Evolutionary conservation across 2,888 invertebrate species (phyloP).

Genomic region (Hirtodrosophila alboralis): DNA sequence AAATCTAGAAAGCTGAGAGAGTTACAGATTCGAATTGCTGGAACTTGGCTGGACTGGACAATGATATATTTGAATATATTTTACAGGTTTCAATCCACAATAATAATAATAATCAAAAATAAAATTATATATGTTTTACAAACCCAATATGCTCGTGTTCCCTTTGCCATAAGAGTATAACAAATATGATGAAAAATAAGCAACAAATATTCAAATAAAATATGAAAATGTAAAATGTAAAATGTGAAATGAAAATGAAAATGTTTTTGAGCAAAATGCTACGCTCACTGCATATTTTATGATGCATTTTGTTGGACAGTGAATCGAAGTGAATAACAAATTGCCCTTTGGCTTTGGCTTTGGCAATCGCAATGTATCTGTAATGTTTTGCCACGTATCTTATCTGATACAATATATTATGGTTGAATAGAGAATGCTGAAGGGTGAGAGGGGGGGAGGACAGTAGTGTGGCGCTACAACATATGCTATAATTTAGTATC

Average conservation of each 20-base stretch:
- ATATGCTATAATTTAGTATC: slow-evolving; percentile 72
- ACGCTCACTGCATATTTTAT: slow-evolving; percentile 50
- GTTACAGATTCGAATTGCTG: too few relatives aligned
- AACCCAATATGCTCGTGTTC: neutral
- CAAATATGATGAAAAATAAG: slow-evolving; percentile 2
- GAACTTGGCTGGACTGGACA: too few relatives aligned
- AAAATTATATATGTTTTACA: rapidly evolving
- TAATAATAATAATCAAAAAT: too few relatives aligned
- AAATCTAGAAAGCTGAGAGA: too few relatives aligned
- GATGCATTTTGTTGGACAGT: slow-evolving; percentile 51
- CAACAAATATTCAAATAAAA: slow-evolving; percentile 10
- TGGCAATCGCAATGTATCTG: neutral
- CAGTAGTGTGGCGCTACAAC: slow-evolving; percentile 51
- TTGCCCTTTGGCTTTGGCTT: slow-evolving; percentile 32
- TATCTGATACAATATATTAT: slow-evolving; percentile 48
- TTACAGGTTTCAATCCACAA: too few relatives aligned
- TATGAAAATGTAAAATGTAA: slow-evolving; percentile 21
- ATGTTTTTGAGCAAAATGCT: slow-evolving; percentile 31
- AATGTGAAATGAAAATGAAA: slow-evolving; percentile 23
- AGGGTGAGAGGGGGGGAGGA: neutral
- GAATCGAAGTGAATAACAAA: slow-evolving; percentile 43
- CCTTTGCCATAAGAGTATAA: slow-evolving; percentile 4
- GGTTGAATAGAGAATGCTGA: too few relatives aligned
- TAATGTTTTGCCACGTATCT: slow-evolving; percentile 41
- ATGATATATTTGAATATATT: too few relatives aligned